Percentiles rank a stretch among this genome's conserved stretches.
Evolutionary conservation across 2,113 vertebrate genomes (phyloP).

Genomic region (Callipepla squamata): DNA sequence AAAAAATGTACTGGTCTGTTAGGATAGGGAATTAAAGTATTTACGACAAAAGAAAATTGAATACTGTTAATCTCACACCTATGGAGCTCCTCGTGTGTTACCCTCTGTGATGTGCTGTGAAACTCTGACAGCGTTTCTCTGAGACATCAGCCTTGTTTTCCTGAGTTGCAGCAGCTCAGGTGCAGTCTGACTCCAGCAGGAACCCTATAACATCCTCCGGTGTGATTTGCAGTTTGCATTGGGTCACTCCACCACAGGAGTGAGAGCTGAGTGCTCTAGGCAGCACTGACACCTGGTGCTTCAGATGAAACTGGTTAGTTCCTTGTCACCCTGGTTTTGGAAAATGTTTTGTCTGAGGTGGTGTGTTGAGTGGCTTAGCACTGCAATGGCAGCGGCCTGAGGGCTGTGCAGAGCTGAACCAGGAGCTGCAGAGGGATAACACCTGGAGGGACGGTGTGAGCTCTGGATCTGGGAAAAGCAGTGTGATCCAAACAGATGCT

Average conservation of each 20-base stretch:
- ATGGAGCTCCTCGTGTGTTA: too few relatives aligned
- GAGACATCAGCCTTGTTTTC: too few relatives aligned
- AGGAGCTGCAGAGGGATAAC: not conserved
- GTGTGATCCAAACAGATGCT: not conserved
- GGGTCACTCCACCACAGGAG: not conserved
- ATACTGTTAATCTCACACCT: too few relatives aligned
- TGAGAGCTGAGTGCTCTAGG: not conserved
- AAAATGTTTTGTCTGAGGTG: not conserved
- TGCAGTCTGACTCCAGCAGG: too few relatives aligned
- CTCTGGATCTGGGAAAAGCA: not conserved
- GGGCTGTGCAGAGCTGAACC: not conserved
- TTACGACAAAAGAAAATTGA: too few relatives aligned
- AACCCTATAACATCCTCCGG: not conserved
- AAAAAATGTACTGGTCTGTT: not conserved
- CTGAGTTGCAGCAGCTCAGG: too few relatives aligned
- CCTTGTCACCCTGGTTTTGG: not conserved
- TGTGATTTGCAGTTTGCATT: not conserved
- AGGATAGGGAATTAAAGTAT: not conserved
- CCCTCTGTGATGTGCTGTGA: too few relatives aligned
- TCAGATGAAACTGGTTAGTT: not conserved
- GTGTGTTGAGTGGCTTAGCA: not conserved
- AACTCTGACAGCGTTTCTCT: too few relatives aligned
- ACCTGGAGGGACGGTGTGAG: not conserved
- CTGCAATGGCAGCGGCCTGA: not conserved
- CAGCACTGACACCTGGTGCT: not conserved